phyloP scores from a whole-genome alignment of 1,140 invertebrate species.

The Aphis craccivora region DNA sequence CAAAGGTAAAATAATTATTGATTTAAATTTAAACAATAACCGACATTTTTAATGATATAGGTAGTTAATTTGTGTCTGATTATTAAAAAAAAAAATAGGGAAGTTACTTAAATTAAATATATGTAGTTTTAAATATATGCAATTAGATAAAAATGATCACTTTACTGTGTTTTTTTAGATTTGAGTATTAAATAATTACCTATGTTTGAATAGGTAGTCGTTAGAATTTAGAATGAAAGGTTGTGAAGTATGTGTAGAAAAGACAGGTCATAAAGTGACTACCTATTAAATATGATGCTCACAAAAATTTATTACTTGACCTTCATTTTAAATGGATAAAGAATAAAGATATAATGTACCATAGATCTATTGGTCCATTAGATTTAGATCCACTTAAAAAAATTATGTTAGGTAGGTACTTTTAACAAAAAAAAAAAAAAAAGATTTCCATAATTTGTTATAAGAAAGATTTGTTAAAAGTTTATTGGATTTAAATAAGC shows the following conservation, averaged over 20 bases:
- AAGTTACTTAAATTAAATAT: neutral
- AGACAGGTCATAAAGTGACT: neutral
- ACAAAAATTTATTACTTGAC: neutral
- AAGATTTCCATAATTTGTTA: neutral
- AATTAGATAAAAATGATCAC: neutral
- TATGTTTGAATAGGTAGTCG: neutral
- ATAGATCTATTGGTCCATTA: neutral
- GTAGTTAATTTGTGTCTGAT: neutral
- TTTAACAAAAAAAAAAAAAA: neutral
- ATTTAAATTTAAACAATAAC: neutral
- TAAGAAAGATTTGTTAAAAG: neutral
- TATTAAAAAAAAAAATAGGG: neutral
- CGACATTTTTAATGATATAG: neutral
- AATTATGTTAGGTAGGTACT: neutral
- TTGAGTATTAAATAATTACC: neutral
- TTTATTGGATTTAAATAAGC: neutral
- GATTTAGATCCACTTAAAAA: neutral
- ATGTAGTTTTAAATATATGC: neutral
- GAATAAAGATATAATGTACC: neutral
- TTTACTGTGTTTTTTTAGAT: neutral
- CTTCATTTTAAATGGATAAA: neutral
- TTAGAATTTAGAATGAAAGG: neutral
- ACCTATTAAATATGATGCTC: constrained; percentile 1
- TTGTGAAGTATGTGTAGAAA: neutral
- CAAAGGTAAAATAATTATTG: neutral